Conservation (phyloP, 2,113 vertebrate genomes). For the Bombycilla garrulus region DNA sequence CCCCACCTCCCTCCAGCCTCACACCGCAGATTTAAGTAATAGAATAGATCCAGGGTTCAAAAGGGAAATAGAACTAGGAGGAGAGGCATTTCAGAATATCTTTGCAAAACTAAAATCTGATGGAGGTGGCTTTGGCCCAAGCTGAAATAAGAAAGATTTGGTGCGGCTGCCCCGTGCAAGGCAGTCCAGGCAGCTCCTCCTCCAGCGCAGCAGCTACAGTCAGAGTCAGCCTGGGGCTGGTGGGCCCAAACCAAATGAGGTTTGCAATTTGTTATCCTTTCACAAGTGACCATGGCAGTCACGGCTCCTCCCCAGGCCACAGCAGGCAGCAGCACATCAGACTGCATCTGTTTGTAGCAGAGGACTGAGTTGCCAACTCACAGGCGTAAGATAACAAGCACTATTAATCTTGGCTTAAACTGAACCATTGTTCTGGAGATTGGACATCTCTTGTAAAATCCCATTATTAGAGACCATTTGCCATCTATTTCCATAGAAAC, state of each 20-base stretch:
- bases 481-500: background rate
- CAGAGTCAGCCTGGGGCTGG: background rate
- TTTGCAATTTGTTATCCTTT: accelerated
- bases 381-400: background rate
- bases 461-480: conserved; percentile 20
- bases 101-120: background rate
- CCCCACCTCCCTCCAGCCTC: background rate
- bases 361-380: background rate
- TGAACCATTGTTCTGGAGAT: background rate
- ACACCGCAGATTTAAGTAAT: background rate
- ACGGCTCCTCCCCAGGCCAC: accelerated
- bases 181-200: background rate
- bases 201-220: background rate
- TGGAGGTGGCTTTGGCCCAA: background rate
- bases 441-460: conserved; percentile 6
- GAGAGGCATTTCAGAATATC: background rate
- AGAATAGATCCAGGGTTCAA: background rate
- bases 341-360: background rate
- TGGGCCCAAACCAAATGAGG: background rate
- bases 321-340: background rate
- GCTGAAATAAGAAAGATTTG: background rate
- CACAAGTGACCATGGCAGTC: accelerated
- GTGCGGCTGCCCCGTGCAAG: accelerated
- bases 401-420: conserved; percentile 20
- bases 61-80: background rate